Evolutionary conservation across 2,888 invertebrate species (phyloP).

Genomic region (Hemaris fuciformis): DNA sequence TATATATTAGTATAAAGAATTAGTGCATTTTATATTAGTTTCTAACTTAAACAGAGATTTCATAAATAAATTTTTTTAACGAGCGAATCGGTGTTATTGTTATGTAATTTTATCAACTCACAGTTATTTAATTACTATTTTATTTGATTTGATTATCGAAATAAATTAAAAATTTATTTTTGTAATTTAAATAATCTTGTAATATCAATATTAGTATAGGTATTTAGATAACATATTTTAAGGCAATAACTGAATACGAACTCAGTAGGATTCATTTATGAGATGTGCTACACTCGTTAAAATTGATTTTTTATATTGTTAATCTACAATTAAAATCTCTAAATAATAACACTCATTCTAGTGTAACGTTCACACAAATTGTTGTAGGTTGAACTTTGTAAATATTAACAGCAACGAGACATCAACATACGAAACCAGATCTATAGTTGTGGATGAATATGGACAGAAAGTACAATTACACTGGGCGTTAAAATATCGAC

Average conservation of each 20-base stretch:
- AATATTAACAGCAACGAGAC: not conserved
- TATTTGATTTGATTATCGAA: not conserved
- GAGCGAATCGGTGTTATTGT: too few relatives aligned
- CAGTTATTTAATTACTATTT: not conserved
- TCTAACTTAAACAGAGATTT: too few relatives aligned
- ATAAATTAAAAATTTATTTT: not conserved
- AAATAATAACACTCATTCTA: not conserved
- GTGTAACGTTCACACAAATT: not conserved
- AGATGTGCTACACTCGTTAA: not conserved
- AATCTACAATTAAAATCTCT: not conserved
- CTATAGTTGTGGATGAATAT: not conserved
- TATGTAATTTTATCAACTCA: too few relatives aligned
- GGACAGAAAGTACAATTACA: not conserved
- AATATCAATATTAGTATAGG: not conserved
- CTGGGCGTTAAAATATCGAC: not conserved
- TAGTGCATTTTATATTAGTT: not conserved
- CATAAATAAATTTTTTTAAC: not conserved
- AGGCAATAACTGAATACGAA: slow-evolving; percentile 1
- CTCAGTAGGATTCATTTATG: not conserved
- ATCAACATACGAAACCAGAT: not conserved
- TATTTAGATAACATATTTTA: not conserved
- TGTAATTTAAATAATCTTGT: not conserved
- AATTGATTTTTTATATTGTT: not conserved
- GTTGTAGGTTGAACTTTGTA: not conserved
- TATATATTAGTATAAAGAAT: not conserved